Conservation (phyloP, 2,888 invertebrate genomes). For the Deladenus siricidicola region DNA sequence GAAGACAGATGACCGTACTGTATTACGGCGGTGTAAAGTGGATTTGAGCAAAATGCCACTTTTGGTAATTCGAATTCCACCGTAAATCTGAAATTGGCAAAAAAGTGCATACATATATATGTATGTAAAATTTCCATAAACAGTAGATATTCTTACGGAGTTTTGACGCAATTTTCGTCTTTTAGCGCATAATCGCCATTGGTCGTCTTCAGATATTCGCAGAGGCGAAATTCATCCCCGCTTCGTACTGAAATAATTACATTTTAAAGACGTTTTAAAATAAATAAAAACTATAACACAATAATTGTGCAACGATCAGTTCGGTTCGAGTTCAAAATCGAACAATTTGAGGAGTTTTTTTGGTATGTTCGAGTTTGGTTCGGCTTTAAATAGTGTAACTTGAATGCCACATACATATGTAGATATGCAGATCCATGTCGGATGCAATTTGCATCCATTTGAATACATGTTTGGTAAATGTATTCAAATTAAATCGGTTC, state of each 20-base stretch:
- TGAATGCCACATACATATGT: too few relatives aligned
- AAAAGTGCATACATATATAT: not conserved
- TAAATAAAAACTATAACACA: too few relatives aligned
- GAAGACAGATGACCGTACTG: slow-evolving; percentile 30
- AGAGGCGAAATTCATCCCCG: slow-evolving; percentile 25
- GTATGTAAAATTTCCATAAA: too few relatives aligned
- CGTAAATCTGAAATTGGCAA: slow-evolving; percentile 19
- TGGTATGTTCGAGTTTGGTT: too few relatives aligned
- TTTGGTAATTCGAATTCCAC: slow-evolving; percentile 27
- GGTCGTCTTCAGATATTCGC: slow-evolving; percentile 21
- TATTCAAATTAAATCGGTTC: too few relatives aligned
- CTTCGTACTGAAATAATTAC: slow-evolving; percentile 18
- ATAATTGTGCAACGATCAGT: too few relatives aligned
- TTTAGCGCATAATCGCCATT: slow-evolving; percentile 18
- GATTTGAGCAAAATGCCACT: slow-evolving; percentile 29
- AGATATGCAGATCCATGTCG: too few relatives aligned
- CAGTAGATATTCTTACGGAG: slow-evolving; percentile 15
- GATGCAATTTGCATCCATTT: too few relatives aligned
- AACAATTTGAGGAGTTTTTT: too few relatives aligned
- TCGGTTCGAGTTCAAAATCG: too few relatives aligned
- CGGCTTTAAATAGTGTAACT: too few relatives aligned
- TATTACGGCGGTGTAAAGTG: slow-evolving; percentile 30
- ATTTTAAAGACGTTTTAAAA: not conserved
- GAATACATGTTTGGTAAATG: too few relatives aligned
- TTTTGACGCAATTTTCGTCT: slow-evolving; percentile 16